Base-by-base conservation (phyloP, 2,113 vertebrate genomes). In the Megaleporinus macrocephalus region DNA sequence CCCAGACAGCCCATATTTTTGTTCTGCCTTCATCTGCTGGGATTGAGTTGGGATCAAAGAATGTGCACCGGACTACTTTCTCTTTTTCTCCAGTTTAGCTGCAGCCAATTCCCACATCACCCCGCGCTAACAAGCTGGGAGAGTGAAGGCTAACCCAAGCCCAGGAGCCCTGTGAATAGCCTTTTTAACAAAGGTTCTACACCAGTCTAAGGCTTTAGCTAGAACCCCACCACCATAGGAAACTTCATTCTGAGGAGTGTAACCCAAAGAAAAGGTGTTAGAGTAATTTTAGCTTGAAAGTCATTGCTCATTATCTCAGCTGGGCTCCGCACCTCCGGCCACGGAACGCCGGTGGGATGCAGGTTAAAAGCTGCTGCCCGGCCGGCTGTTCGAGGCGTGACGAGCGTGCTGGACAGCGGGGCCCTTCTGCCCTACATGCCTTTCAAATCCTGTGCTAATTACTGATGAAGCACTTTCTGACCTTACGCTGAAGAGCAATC, bases 401-500 rank as follows among this genome's bases (percentile, higher is more conserved):
- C 33, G 4, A 70, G 20, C 36, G 20, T 5, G 20, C 33, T 1
- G 66, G 66, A n/a, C 44, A 24, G 18, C 24, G 13, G n/a, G 9
- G 16, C 26, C 4, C 24, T 18, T 14, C 36, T 26, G 16, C 14
- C 26, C 57, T 22, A 20, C 59, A 47, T 0, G 16, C 0, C 15
- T 51, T 68, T n/a, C 15, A 30, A 49, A 53, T n/a, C 44, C 16
- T 1, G 20, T 77, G 87, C 86, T 86, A 90, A 90, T 91, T 84
- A 89, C 87, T 86, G 55, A 73, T 70, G 84, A 66, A 88, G 66
- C 49, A 80, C 83, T 82, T 71, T 86, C 62, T 89, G 87, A 92
- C 89, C 91, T 91, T 90, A 87, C 87, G 78, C 76, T 89, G 79
- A 83, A 91, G 85, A 89, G 86, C 87, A 88, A 79, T 84, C 76